Conservation (phyloP, 2,113 vertebrate species). For the Sciurus niger region DNA sequence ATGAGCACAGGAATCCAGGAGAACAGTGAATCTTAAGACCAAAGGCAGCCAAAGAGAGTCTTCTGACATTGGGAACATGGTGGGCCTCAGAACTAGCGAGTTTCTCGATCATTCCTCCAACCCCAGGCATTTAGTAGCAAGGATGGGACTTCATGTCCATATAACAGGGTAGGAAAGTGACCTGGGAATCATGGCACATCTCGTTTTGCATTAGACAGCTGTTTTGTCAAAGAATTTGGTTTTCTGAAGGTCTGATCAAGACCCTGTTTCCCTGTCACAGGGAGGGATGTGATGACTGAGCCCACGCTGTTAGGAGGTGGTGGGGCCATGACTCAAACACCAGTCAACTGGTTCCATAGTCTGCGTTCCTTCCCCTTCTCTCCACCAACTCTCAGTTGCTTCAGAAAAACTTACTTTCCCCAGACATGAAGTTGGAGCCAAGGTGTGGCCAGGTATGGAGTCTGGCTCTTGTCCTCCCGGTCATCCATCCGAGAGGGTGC, state of each 20-base stretch:
- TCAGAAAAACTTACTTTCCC: neutral
- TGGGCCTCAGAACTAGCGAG: neutral
- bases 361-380: fast-evolving
- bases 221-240: neutral
- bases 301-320: fast-evolving
- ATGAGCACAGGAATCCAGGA: fast-evolving
- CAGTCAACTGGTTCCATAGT: neutral
- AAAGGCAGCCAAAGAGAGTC: neutral
- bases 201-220: neutral
- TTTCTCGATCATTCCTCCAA: too few relatives aligned
- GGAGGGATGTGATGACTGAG: fast-evolving
- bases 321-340: fast-evolving
- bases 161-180: fast-evolving
- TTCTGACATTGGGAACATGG: neutral
- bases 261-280: fast-evolving
- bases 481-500: neutral
- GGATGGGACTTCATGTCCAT: neutral
- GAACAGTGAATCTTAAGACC: neutral
- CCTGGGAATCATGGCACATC: fast-evolving
- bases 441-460: fast-evolving
- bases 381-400: too few relatives aligned
- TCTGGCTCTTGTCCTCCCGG: fast-evolving
- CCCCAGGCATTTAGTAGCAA: neutral
- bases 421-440: neutral
- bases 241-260: neutral